Base-by-base conservation (phyloP, 2,113 vertebrate species). In the Pachyramphus minor region DNA sequence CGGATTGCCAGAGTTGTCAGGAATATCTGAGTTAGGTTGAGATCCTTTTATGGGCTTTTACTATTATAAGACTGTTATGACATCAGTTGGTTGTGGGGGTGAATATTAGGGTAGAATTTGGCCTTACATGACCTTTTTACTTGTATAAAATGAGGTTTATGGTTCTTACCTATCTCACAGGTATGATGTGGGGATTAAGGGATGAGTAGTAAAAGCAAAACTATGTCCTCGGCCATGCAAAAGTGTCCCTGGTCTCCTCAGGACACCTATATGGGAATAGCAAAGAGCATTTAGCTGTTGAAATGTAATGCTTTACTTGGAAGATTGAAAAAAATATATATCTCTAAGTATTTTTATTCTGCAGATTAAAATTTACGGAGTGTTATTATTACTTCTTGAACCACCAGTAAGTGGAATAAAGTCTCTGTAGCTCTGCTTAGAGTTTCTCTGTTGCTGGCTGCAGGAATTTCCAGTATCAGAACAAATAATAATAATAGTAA, bases 31-130 rank as follows among this genome's bases (percentile, higher is more conserved):
- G 76, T 74, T 71, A 23, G 45, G 31, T 5, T 55, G 82, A 67
- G 92, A 95, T 84, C 97, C 96, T 97, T 97, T 96, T 91, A 88
- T 95, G 95, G 93, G 63, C 78, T 97, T 95, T 92, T 95, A 66
- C 92, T 97, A 72, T 93, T 93, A 45, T 56, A 86, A 87, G 87
- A 79, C 33, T 68, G 0, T 87, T 71, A 53, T 5, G 4, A 49
- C 86, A 81, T 60, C 30, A 6, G 3, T 64, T 56, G 56, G 73
- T 91, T 55, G 90, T 80, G 58, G 68, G 64, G 45, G 41, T 81
- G 63, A 71, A 56, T 37, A 5, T 71, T 30, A 44, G 79, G 64
- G 72, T 77, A 72, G 64, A 77, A 60, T 49, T 22, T 11, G 27
- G 85, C 63, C 42, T 79, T 62, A 23, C 2, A 20, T n/a, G 41